A percentile compares a stretch with the other conserved stretches of the same genome.
These are phyloP conservation scores for Oscheius sp. DNA, from an alignment of 1,140 invertebrate genomes.

Conservation along the genomic window DNA sequence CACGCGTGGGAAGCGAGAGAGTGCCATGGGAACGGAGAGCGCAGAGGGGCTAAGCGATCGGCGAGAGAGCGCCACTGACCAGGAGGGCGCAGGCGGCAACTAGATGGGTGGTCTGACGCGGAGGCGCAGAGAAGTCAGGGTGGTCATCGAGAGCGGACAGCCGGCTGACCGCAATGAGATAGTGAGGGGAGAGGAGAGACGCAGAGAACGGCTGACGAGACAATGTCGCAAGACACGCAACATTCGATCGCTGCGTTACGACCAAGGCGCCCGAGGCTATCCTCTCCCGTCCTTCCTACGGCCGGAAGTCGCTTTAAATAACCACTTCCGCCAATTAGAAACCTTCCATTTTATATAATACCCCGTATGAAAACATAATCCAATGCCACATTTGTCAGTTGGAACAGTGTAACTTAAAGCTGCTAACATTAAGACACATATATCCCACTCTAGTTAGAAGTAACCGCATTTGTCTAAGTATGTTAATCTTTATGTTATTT, in stretches of 20 bases:
- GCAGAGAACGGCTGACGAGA: not conserved
- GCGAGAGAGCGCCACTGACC: constrained; percentile 1
- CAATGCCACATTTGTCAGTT: no score
- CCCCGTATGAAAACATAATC: not conserved
- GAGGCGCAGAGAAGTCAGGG: not conserved
- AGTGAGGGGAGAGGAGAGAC: not conserved
- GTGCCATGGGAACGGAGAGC: not conserved
- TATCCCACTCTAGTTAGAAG: no score
- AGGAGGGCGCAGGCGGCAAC: not conserved
- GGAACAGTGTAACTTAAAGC: no score
- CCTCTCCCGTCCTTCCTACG: not conserved
- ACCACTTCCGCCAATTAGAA: not conserved
- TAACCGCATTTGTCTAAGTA: no score
- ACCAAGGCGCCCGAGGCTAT: constrained; percentile 2
- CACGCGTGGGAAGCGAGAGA: constrained; percentile 11
- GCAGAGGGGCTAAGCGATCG: not conserved
- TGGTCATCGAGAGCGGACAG: not conserved
- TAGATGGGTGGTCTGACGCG: not conserved
- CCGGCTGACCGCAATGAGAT: not conserved
- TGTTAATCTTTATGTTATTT: no score
- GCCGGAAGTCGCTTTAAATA: not conserved
- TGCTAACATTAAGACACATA: no score
- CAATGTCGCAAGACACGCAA: not conserved
- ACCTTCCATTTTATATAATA: not conserved
- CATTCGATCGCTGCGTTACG: constrained; percentile 11